Percentiles rank a stretch among this genome's conserved stretches.
phyloP scores from a whole-genome alignment of 2,113 vertebrate species.

The Amblyornis subalaris region DNA sequence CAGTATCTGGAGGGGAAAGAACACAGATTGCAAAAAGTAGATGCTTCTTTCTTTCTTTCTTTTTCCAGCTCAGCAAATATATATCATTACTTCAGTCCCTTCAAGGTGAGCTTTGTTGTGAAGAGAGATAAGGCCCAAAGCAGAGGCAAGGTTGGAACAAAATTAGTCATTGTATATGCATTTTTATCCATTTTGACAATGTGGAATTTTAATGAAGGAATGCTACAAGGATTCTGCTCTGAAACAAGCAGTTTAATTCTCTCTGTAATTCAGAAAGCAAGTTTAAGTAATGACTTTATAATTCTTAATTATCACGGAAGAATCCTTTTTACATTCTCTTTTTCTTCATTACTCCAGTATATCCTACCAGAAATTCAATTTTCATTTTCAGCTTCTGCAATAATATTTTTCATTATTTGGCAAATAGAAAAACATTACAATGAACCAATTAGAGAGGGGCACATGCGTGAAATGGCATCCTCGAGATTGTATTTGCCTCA shows the following conservation, averaged over 20 bases:
- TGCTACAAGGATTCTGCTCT: conserved; percentile 22
- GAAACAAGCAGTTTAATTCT: conserved; percentile 42
- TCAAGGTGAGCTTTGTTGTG: conserved; percentile 18
- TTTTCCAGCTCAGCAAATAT: conserved; percentile 24
- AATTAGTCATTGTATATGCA: not conserved
- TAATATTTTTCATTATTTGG: conserved; percentile 50
- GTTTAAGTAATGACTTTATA: conserved; percentile 58
- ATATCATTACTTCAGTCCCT: not conserved
- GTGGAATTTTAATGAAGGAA: conserved; percentile 58
- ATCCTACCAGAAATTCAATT: conserved; percentile 60
- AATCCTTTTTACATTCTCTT: not conserved
- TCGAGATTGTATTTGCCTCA: not conserved
- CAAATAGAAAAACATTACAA: conserved; percentile 45
- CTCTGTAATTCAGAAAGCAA: conserved; percentile 36
- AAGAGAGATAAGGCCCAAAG: conserved; percentile 21
- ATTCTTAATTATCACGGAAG: conserved; percentile 50
- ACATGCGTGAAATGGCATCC: not conserved
- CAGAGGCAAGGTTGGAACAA: not conserved
- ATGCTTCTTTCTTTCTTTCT: conserved; percentile 2
- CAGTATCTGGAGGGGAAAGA: not conserved
- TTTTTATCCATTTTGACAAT: conserved; percentile 8
- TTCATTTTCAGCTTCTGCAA: conserved; percentile 37
- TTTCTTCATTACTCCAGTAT: conserved; percentile 16
- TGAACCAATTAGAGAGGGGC: not conserved
- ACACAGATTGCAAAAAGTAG: not conserved